Evolutionary conservation across 2,888 invertebrate genomes (phyloP).

Genomic region (Phyto melanocephala): DNA sequence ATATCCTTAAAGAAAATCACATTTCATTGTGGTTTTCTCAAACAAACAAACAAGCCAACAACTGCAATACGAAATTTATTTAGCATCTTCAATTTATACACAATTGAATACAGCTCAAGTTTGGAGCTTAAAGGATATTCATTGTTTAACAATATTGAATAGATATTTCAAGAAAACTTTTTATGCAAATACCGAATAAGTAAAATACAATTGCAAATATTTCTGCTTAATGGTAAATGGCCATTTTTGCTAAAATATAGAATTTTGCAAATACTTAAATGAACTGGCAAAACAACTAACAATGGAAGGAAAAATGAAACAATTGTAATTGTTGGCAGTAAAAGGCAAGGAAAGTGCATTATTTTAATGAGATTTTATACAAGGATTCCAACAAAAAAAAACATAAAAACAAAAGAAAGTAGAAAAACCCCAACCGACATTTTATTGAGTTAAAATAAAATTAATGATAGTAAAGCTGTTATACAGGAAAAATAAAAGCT

Average conservation of each 20-base stretch:
- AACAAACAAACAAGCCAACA: slow-evolving; percentile 26
- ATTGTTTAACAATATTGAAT: slow-evolving; percentile 61
- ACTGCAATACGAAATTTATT: slow-evolving; percentile 28
- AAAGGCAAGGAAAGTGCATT: slow-evolving; percentile 56
- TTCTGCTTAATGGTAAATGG: slow-evolving; percentile 40
- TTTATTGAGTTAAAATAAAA: slow-evolving; percentile 51
- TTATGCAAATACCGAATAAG: slow-evolving; percentile 50
- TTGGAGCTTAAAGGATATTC: slow-evolving; percentile 63
- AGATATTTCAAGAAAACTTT: slow-evolving; percentile 55
- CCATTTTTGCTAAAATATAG: slow-evolving; percentile 47
- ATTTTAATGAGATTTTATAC: slow-evolving; percentile 62
- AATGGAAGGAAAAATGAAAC: slow-evolving; percentile 30
- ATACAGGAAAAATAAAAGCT: background rate
- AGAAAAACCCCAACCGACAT: slow-evolving; percentile 27
- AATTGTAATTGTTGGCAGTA: background rate
- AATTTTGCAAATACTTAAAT: slow-evolving; percentile 42
- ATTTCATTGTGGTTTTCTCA: slow-evolving; percentile 57
- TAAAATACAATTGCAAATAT: slow-evolving; percentile 48
- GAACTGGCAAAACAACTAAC: slow-evolving; percentile 53
- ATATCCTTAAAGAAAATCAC: slow-evolving; percentile 59
- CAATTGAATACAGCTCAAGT: slow-evolving; percentile 55
- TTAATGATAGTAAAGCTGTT: slow-evolving; percentile 47
- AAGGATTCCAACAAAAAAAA: slow-evolving; percentile 1
- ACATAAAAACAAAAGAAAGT: background rate
- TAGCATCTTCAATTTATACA: slow-evolving; percentile 28